These are phyloP conservation scores for Rousettus leschenaultii DNA, from an alignment of 2,113 vertebrate genomes.

Conservation along the genomic window DNA sequence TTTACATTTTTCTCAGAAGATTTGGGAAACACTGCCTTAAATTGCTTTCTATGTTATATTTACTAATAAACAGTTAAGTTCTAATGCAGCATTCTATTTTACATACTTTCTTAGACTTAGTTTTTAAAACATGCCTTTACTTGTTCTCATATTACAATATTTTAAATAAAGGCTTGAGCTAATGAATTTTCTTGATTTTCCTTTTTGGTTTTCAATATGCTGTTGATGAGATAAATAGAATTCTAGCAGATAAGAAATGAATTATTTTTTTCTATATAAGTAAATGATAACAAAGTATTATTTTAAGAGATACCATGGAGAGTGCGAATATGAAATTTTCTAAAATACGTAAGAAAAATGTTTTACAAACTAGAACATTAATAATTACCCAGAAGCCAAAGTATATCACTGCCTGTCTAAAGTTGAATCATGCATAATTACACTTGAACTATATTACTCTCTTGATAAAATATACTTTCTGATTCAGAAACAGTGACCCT, in stretches of 20 bases:
- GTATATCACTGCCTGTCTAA: conserved; percentile 24
- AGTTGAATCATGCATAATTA: conserved; percentile 23
- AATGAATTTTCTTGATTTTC: not conserved
- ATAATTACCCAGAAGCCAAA: not conserved
- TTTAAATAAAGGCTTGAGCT: not conserved
- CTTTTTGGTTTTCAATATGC: not conserved
- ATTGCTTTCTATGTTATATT: not conserved
- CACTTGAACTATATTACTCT: conserved; percentile 52
- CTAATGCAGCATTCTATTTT: not conserved
- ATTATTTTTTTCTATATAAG: no score
- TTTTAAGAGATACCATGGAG: not conserved
- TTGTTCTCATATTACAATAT: not conserved
- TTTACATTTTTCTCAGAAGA: not conserved
- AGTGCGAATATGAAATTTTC: not conserved
- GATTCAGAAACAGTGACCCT: conserved; percentile 44
- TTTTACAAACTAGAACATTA: conserved; percentile 20
- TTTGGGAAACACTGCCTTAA: not conserved
- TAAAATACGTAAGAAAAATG: not conserved
- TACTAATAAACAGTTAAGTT: not conserved
- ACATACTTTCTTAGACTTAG: not conserved
- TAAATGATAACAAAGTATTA: not conserved
- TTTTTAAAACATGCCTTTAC: not conserved
- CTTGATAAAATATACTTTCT: conserved; percentile 43
- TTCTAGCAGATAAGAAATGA: not conserved
- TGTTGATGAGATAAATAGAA: not conserved